phyloP scores from a whole-genome alignment of 2,888 invertebrate genomes.

The Pandemis cinnamomeana region DNA sequence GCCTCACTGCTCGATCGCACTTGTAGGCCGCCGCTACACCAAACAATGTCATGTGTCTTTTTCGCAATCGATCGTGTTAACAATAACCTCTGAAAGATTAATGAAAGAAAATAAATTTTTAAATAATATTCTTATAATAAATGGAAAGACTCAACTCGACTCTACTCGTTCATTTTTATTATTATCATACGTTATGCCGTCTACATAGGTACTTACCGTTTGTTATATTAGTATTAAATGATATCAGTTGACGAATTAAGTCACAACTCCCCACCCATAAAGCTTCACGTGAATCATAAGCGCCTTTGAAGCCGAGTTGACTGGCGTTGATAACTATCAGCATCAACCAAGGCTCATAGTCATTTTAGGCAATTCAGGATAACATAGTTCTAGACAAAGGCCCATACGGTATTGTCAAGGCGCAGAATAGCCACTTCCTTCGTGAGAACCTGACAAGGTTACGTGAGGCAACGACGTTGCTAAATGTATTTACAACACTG shows the following conservation, averaged over 20 bases:
- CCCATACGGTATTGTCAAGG: conserved; percentile 83
- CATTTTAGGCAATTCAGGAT: conserved; percentile 75
- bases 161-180: background rate
- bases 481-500: conserved; percentile 84
- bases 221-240: conserved; percentile 27
- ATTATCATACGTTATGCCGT: background rate
- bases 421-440: conserved; percentile 83
- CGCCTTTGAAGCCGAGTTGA: background rate
- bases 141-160: too few species aligned
- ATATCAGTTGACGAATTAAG: conserved; percentile 26
- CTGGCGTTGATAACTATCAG: conserved; percentile 26
- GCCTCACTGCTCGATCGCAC: conserved; percentile 79
- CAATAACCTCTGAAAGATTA: conserved; percentile 52
- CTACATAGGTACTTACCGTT: background rate
- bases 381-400: conserved; percentile 76
- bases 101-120: background rate
- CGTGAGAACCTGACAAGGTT: conserved; percentile 84
- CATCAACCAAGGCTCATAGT: conserved; percentile 42
- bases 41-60: conserved; percentile 82
- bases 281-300: conserved; percentile 32
- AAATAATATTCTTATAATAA: too few species aligned
- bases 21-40: conserved; percentile 79
- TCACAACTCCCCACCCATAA: conserved; percentile 27
- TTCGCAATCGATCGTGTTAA: conserved; percentile 72
- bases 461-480: conserved; percentile 83